Percentiles rank a stretch among this genome's conserved stretches.
Evolutionary conservation across 2,113 vertebrate species (phyloP).

Genomic region (Ictalurus furcatus): DNA sequence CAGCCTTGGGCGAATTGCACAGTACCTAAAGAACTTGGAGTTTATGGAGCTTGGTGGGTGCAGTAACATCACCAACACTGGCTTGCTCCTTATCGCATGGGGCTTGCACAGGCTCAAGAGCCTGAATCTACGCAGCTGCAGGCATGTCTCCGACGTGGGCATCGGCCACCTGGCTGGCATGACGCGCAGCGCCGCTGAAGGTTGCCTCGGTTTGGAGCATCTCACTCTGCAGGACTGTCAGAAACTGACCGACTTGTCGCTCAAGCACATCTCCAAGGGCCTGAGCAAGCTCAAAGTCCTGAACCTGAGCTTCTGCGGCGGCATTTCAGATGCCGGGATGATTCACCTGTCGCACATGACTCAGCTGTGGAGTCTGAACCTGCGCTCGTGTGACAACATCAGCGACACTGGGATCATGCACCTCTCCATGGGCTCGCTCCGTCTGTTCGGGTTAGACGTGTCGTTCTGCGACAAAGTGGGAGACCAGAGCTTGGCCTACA

Average conservation of each 20-base stretch:
- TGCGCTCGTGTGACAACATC: slow-evolving; percentile 97
- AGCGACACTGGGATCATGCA: slow-evolving; percentile 98
- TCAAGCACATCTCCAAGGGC: slow-evolving; percentile 94
- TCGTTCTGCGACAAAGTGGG: slow-evolving; percentile 99
- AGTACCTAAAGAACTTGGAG: slow-evolving; percentile 96
- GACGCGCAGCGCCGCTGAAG: slow-evolving; percentile 94
- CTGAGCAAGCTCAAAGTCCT: slow-evolving; percentile 89
- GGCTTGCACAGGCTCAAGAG: slow-evolving; percentile 96
- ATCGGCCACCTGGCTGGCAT: slow-evolving; percentile 97
- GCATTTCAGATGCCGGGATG: slow-evolving; percentile 95
- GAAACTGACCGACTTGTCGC: slow-evolving; percentile 93
- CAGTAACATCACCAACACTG: slow-evolving; percentile 98
- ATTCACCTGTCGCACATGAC: slow-evolving; percentile 97
- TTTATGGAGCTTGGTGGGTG: slow-evolving; percentile 95
- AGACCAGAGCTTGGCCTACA: slow-evolving; percentile 96
- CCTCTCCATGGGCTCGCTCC: slow-evolving; percentile 93
- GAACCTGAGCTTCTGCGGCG: slow-evolving; percentile 97
- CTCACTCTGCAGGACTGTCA: slow-evolving; percentile 98
- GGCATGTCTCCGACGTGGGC: slow-evolving; percentile 95
- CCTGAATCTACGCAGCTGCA: slow-evolving; percentile 95
- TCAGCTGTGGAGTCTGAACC: slow-evolving; percentile 91
- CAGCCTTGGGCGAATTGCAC: slow-evolving; percentile 94
- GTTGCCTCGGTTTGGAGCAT: slow-evolving; percentile 93
- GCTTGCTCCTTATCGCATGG: slow-evolving; percentile 94
- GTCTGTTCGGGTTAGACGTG: slow-evolving; percentile 89